Evolutionary conservation across 2,888 invertebrate species (phyloP), one percentile per base, ranked within the genome.

Genomic region (Drosophila hamatofila): DNA sequence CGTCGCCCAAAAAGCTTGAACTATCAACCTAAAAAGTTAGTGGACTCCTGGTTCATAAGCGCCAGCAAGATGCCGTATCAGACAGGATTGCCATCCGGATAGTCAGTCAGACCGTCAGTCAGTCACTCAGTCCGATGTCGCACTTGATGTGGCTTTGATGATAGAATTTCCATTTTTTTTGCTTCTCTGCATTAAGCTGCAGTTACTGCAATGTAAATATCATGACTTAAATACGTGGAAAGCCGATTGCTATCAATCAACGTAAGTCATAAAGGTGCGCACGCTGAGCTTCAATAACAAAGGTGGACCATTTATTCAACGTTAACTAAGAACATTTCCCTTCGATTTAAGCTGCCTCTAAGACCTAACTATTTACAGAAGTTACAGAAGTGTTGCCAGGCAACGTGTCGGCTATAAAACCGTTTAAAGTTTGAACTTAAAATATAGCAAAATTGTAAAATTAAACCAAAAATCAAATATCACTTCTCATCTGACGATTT

Each of bases 11-110:
- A 67, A 57, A 74, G 74, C 78, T 73, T 75, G 66, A 85, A 80
- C 84, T 83, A 85, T 85, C 83, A 85, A 83, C 71, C 80, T 78
- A 71, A 80, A 86, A 82, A 88, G 80, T 64, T 51, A 68, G 49
- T 44, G 46, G 51, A 60, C 54, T 65, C 55, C 52, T 61, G 49
- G 37, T 65, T 48, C 65, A 60, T 70, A 72, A 68, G 65, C 73
- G 55, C 44, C 49, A 55, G 30, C 63, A 74, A 74, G 69, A 69
- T 74, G 69, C 18, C 64, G 60, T 52, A 64, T 72, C 80, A 64
- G 64, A 64, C 64, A 35, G 73, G 73, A 72, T 67, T 65, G 62
- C 39, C 57, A 42, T 62, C 48, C 51, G 11, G 65, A 30, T 52
- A 27, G 37, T 54, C 58, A 54, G 54, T 54, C 37, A n/a, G 54